These are phyloP conservation scores for Pachyramphus minor DNA, from an alignment of 2,113 vertebrate genomes.

Conservation along the genomic window DNA sequence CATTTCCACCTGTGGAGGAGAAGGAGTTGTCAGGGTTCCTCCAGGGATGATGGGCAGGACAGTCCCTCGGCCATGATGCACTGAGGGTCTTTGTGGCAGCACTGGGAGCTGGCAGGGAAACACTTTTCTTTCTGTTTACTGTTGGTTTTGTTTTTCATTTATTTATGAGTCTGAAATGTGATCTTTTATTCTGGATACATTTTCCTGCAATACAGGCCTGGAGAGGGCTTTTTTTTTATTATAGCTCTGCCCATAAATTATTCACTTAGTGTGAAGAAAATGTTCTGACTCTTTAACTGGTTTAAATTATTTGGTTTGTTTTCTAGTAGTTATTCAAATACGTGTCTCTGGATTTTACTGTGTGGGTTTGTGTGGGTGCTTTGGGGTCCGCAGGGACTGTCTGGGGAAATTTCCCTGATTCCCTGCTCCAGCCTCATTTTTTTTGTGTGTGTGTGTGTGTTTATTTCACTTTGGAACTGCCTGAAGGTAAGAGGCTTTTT, in stretches of 20 bases:
- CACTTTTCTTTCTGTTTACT: slow-evolving; percentile 1
- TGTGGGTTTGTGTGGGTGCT: not conserved
- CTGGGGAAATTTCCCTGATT: not conserved
- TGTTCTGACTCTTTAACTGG: slow-evolving; percentile 63
- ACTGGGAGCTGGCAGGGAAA: not conserved
- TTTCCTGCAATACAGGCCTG: slow-evolving; percentile 29
- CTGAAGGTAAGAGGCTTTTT: not conserved
- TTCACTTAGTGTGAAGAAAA: slow-evolving; percentile 64
- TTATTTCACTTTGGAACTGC: not conserved
- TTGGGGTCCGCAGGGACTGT: not conserved
- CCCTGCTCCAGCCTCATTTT: not conserved
- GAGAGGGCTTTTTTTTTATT: slow-evolving; percentile 35
- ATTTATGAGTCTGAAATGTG: slow-evolving; percentile 62
- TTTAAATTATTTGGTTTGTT: slow-evolving; percentile 70
- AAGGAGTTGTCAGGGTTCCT: not conserved
- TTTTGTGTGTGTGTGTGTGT: not conserved
- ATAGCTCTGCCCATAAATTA: slow-evolving; percentile 65
- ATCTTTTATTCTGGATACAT: slow-evolving; percentile 55
- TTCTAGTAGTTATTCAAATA: slow-evolving; percentile 16
- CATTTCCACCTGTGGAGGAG: not conserved
- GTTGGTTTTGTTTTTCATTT: slow-evolving; percentile 51
- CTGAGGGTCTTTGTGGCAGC: not conserved
- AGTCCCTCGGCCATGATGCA: not conserved
- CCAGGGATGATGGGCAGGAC: not conserved
- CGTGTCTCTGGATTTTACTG: not conserved